A percentile compares a stretch with the other conserved stretches of the same genome.
Evolutionary conservation across 1,140 invertebrate genomes (phyloP).

Genomic region (Ceratosolen fusciceps): DNA sequence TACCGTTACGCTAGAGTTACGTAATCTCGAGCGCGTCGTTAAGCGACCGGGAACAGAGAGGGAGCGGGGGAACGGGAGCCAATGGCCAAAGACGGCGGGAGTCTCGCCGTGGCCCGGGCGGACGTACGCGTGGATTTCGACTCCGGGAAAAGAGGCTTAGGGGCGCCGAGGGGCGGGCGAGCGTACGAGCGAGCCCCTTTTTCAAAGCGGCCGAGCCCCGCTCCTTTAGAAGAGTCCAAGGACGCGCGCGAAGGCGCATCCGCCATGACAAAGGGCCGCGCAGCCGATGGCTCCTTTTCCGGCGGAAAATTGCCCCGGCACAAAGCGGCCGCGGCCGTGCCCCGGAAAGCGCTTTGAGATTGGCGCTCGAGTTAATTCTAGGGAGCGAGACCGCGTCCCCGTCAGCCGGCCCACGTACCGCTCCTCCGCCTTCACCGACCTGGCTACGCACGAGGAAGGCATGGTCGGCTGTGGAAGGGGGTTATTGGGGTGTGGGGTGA

Average conservation of each 20-base stretch:
- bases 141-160: slow-evolving; percentile 8
- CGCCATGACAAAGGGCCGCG: not conserved
- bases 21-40: slow-evolving; percentile 4
- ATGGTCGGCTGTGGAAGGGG: no score
- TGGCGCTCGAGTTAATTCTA: slow-evolving; percentile 21
- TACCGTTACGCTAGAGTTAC: slow-evolving; percentile 12
- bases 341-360: slow-evolving; percentile 30
- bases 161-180: not conserved
- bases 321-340: not conserved
- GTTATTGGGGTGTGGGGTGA: not conserved
- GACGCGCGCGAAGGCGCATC: not conserved
- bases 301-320: not conserved
- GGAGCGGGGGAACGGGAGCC: not conserved
- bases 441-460: no score
- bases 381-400: no score
- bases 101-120: not conserved
- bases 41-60: not conserved
- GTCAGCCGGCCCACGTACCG: no score
- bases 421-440: no score
- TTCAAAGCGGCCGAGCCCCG: not conserved
- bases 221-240: not conserved
- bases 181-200: not conserved
- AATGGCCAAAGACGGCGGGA: not conserved
- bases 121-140: not conserved
- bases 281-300: slow-evolving; percentile 8